phyloP scores from a whole-genome alignment of 2,888 invertebrate species.

The Oxycera nigricornis region DNA sequence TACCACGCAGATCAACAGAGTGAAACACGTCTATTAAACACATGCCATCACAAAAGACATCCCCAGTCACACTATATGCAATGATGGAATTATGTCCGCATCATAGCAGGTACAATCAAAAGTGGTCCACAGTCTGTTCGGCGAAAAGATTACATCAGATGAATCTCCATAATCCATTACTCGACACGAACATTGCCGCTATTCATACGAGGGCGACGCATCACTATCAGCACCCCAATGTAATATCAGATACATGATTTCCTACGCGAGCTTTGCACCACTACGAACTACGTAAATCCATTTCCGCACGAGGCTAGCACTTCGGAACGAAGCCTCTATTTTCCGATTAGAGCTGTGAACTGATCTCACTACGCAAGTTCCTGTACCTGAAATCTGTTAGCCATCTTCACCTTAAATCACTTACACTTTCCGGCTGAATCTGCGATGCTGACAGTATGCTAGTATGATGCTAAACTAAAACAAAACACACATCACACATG shows the following conservation, averaged over 20 bases:
- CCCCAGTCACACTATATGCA: background rate
- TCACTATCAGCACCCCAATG: constrained; percentile 5
- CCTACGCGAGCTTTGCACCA: constrained; percentile 1
- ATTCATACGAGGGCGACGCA: background rate
- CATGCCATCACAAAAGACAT: background rate
- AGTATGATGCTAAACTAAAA: background rate
- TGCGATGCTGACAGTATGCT: background rate
- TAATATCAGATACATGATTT: background rate
- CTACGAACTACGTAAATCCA: constrained; percentile 20
- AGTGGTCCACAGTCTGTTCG: background rate
- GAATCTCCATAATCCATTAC: constrained; percentile 13
- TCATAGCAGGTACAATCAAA: constrained; percentile 19
- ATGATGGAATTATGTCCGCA: constrained; percentile 15
- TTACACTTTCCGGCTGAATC: constrained; percentile 5
- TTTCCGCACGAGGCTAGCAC: constrained; percentile 9
- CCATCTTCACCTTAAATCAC: background rate
- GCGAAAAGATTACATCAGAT: constrained; percentile 3
- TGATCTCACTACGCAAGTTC: background rate
- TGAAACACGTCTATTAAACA: background rate
- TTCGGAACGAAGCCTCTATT: background rate
- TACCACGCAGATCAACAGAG: constrained; percentile 2
- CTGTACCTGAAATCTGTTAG: background rate
- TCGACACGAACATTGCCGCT: background rate
- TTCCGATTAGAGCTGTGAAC: background rate
- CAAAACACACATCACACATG: background rate